phyloP scores from a whole-genome alignment of 2,797 vertebrate species.

The Clamator glandarius region DNA sequence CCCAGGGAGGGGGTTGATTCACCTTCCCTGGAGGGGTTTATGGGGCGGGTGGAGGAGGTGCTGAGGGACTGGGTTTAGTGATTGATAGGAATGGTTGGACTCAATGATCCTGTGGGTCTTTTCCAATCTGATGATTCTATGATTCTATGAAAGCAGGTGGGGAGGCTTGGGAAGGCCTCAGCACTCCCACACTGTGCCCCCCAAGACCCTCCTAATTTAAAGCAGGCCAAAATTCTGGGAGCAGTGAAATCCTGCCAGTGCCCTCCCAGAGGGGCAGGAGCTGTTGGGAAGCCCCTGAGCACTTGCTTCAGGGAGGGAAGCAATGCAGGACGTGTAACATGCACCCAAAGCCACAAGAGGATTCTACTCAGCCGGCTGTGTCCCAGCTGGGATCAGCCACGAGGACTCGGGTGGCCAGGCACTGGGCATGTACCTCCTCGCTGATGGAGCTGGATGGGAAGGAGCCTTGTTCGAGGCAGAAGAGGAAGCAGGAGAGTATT shows the following conservation, averaged over 20 bases:
- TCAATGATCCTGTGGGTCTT: too few relatives aligned
- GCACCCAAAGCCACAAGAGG: rapidly evolving
- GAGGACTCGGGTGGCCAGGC: neutral
- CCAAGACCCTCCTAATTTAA: neutral
- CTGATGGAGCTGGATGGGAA: neutral
- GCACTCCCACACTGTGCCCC: neutral
- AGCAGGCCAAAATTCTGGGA: neutral
- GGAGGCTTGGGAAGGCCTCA: neutral
- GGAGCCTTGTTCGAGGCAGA: neutral
- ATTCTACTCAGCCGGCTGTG: neutral
- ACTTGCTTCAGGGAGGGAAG: rapidly evolving
- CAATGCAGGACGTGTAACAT: rapidly evolving
- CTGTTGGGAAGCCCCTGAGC: neutral
- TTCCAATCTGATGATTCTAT: too few relatives aligned
- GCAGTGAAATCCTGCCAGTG: neutral
- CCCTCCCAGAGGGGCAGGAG: neutral
- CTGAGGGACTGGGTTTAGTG: too few relatives aligned
- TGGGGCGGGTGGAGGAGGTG: too few relatives aligned
- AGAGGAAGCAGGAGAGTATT: slow-evolving; percentile 21
- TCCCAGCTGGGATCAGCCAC: neutral
- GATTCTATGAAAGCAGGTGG: neutral
- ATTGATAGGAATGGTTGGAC: too few relatives aligned
- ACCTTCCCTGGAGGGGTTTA: too few relatives aligned
- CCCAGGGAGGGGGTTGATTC: too few relatives aligned
- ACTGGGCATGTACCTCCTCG: neutral